Percentiles rank a stretch among this genome's conserved stretches.
phyloP scores from a whole-genome alignment of 1,140 invertebrate genomes.

The Euura saliciscinereae region DNA sequence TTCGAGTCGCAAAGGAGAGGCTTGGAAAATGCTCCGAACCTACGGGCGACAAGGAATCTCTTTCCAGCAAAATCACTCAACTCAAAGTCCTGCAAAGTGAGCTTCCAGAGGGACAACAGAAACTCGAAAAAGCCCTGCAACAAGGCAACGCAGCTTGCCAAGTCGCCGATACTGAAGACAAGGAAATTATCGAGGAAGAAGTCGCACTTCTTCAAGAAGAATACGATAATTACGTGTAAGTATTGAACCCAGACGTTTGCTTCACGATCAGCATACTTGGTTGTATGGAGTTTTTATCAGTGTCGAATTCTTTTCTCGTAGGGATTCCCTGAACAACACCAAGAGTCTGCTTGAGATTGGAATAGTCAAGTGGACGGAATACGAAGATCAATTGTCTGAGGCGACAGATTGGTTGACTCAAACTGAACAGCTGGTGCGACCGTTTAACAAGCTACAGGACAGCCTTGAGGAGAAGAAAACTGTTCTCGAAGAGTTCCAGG shows the following conservation, averaged over 20 bases:
- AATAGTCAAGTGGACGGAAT: slow-evolving; percentile 94
- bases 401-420: slow-evolving; percentile 87
- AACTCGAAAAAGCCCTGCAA: slow-evolving; percentile 80
- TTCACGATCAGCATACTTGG: neutral
- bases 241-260: slow-evolving; percentile 34
- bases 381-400: slow-evolving; percentile 91
- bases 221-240: slow-evolving; percentile 81
- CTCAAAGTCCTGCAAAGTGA: slow-evolving; percentile 84
- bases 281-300: slow-evolving; percentile 16
- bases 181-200: slow-evolving; percentile 90
- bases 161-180: slow-evolving; percentile 83
- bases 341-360: slow-evolving; percentile 86
- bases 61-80: slow-evolving; percentile 84
- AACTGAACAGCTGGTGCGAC: slow-evolving; percentile 85
- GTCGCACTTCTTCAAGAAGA: slow-evolving; percentile 87
- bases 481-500: slow-evolving; percentile 89
- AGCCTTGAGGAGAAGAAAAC: slow-evolving; percentile 88
- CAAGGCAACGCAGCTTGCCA: slow-evolving; percentile 83
- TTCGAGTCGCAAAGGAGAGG: slow-evolving; percentile 85
- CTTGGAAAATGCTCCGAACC: slow-evolving; percentile 93
- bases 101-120: slow-evolving; percentile 78
- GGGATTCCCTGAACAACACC: slow-evolving; percentile 76
- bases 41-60: slow-evolving; percentile 89
- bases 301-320: slow-evolving; percentile 44
- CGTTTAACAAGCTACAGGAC: slow-evolving; percentile 89